phyloP scores from a whole-genome alignment of 2,888 invertebrate genomes.

The Drosophila paranaensis region DNA sequence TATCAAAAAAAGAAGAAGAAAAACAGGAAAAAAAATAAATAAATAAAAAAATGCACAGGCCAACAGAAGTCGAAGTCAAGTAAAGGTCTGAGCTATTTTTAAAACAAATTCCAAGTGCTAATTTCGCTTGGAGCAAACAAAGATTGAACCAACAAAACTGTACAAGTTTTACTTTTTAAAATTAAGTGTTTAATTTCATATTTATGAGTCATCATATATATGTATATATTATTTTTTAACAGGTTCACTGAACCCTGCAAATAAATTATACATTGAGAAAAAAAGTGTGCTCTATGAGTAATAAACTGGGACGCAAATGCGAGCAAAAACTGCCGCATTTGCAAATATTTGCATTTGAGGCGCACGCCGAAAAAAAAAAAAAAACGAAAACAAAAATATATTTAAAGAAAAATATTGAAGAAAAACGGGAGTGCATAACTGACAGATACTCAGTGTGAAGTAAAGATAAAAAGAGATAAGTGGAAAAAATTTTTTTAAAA shows the following conservation, averaged over 20 bases:
- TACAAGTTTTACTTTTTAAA: slow-evolving; percentile 40
- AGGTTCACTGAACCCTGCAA: slow-evolving; percentile 38
- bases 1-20: slow-evolving; percentile 17
- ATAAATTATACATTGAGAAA: slow-evolving; percentile 12
- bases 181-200: slow-evolving; percentile 31
- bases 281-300: slow-evolving; percentile 57
- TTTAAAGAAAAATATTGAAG: slow-evolving; percentile 26
- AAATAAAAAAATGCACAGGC: slow-evolving; percentile 22
- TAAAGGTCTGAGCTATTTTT: slow-evolving; percentile 39
- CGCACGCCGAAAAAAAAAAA: slow-evolving; percentile 30
- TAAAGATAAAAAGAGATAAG: too few species aligned
- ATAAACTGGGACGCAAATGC: slow-evolving; percentile 46
- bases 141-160: slow-evolving; percentile 44
- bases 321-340: slow-evolving; percentile 56
- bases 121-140: slow-evolving; percentile 28
- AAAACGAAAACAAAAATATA: slow-evolving; percentile 9
- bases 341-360: slow-evolving; percentile 66
- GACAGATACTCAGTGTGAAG: background rate
- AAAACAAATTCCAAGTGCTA: slow-evolving; percentile 26
- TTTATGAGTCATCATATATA: slow-evolving; percentile 32
- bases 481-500: too few species aligned
- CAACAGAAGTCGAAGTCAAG: slow-evolving; percentile 54
- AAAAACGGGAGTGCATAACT: background rate
- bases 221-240: slow-evolving; percentile 3
- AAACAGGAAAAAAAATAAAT: background rate